Base-by-base conservation (phyloP, 2,797 vertebrate species). In the Geotrypetes seraphini region DNA sequence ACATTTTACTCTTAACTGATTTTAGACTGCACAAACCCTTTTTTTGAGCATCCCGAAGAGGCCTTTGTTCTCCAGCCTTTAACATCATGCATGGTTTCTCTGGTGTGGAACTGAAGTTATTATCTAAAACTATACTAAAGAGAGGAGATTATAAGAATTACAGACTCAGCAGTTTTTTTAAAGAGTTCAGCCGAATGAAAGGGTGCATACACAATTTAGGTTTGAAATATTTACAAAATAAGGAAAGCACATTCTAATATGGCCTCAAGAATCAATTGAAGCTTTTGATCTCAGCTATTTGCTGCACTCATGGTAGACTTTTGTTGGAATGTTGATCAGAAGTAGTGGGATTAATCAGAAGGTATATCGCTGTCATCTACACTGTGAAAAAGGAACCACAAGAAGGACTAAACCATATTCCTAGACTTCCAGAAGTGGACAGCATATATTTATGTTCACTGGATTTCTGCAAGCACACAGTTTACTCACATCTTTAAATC, bases 251-350 rank as follows among this genome's bases (percentile, higher is more conserved):
- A 51, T 60, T 72, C 58, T 52, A 51, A 43, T 54, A 37, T 45
- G 57, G 45, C 43, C n/a, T n/a, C n/a, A 52, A 52, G 53, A 47
- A 62, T 60, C 73, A 74, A 67, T 56, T 56, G 47, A 72, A 51
- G 62, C 83, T 85, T 83, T 75, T 79, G 44, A 79, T 28, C 33
- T 4, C 35, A 36, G 43, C 4, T 11, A 53, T 63, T 63, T 71
- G 80, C 75, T 84, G 71, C 83, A 80, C 78, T 89, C 87, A 83
- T 84, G 84, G 83, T 84, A 81, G 88, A 80, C 75, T 61, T 78
- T 70, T 83, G 80, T 83, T 81, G 86, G 85, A 80, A 89, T 92
- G 88, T 85, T 81, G 81, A 81, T 36, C 84, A 85, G 83, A 84
- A 71, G 50, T 36, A 28, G 51, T 43, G 19, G 62, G 42, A 79